Percentiles rank a stretch among this genome's conserved stretches.
phyloP scores from a whole-genome alignment of 2,113 vertebrate species.

The Pterocles burchelli region DNA sequence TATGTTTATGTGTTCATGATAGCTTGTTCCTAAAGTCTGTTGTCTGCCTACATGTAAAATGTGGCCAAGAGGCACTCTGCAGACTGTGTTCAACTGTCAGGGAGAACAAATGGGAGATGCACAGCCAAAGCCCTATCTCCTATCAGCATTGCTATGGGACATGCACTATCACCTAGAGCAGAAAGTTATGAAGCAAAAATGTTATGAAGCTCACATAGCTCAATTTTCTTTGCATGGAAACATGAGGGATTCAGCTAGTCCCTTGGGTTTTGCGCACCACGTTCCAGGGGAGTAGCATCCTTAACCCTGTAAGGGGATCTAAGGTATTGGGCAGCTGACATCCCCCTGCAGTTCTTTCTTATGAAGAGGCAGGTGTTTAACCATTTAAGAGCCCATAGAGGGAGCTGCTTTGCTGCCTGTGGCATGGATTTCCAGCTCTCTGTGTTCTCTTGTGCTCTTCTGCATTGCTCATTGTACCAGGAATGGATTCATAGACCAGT shows the following conservation, averaged over 20 bases:
- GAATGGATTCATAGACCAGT: background rate
- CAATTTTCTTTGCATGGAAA: background rate
- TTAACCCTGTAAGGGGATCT: too few relatives aligned
- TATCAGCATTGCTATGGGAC: background rate
- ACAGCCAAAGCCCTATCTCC: background rate
- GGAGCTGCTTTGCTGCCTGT: constrained; percentile 41
- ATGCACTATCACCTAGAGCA: background rate
- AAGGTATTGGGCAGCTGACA: background rate
- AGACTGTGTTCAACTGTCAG: background rate
- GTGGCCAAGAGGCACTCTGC: background rate
- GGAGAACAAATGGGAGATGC: background rate
- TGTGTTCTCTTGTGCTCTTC: background rate
- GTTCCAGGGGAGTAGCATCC: background rate
- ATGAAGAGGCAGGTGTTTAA: background rate
- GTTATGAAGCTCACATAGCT: background rate
- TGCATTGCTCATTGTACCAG: accelerated
- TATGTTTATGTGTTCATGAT: background rate
- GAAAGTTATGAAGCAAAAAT: background rate
- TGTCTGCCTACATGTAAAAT: background rate
- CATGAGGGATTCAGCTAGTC: background rate
- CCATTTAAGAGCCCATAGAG: background rate
- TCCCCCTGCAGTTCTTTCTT: background rate
- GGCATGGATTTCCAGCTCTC: background rate
- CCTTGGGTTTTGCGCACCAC: background rate
- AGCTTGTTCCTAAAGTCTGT: background rate